Percentiles rank a stretch among this genome's conserved stretches.
These are phyloP conservation scores for Chloroclystis v-ata DNA, from an alignment of 2,888 invertebrate genomes.

Conservation along the genomic window DNA sequence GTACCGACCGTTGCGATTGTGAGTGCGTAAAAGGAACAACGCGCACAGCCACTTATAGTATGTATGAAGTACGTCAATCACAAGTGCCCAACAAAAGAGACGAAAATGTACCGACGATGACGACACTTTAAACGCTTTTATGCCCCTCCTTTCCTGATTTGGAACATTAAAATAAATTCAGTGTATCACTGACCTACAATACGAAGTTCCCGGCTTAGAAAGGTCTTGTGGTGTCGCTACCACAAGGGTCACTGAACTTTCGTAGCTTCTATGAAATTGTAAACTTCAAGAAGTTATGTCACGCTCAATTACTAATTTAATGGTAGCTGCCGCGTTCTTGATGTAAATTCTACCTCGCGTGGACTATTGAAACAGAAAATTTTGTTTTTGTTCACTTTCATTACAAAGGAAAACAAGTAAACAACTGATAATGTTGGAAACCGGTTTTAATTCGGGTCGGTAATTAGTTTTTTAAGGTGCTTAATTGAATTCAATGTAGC, in stretches of 20 bases:
- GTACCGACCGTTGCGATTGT: slow-evolving; percentile 20
- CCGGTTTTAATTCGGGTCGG: slow-evolving; percentile 35
- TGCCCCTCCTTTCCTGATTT: slow-evolving; percentile 1
- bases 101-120: slow-evolving; percentile 18
- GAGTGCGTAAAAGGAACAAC: slow-evolving; percentile 19
- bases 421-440: slow-evolving; percentile 25
- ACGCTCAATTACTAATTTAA: slow-evolving; percentile 11
- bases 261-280: background rate
- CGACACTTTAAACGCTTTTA: slow-evolving; percentile 8
- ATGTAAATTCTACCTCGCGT: slow-evolving; percentile 31
- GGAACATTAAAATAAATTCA: slow-evolving; percentile 6
- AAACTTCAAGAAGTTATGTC: background rate
- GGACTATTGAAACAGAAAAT: slow-evolving; percentile 28
- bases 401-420: slow-evolving; percentile 34
- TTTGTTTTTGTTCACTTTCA: slow-evolving; percentile 32
- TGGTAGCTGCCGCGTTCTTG: slow-evolving; percentile 20
- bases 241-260: background rate
- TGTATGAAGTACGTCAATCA: slow-evolving; percentile 26
- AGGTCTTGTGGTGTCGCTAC: background rate
- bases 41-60: slow-evolving; percentile 10
- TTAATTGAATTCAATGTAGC: slow-evolving; percentile 20
- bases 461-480: slow-evolving; percentile 30
- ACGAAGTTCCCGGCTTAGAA: background rate
- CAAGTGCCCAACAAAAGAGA: slow-evolving; percentile 21
- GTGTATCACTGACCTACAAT: background rate